These are phyloP conservation scores for Paramormyrops hopkinsi DNA, from an alignment of 2,797 vertebrate genomes.

Conservation along the genomic window DNA sequence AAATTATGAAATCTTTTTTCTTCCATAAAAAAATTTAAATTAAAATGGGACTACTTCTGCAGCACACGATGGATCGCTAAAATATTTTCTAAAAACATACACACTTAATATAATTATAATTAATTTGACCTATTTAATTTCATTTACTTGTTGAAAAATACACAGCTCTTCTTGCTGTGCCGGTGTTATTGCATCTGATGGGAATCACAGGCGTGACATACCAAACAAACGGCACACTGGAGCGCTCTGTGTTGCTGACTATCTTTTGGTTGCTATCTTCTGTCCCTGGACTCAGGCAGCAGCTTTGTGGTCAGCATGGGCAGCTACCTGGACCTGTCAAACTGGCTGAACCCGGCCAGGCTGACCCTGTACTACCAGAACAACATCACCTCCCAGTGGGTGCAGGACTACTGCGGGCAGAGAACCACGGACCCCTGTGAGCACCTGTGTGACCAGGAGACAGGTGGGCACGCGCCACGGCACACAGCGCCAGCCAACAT, in stretches of 20 bases:
- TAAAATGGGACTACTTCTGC: background rate
- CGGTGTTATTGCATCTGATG: background rate
- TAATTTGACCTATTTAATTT: background rate
- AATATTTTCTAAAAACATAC: background rate
- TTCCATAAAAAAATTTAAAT: background rate
- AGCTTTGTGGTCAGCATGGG: slow-evolving; percentile 95
- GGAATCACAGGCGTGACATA: background rate
- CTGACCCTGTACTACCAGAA: slow-evolving; percentile 91
- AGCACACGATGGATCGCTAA: background rate
- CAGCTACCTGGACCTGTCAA: slow-evolving; percentile 89
- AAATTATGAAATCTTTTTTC: background rate
- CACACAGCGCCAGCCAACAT: background rate
- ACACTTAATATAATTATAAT: background rate
- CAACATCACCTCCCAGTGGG: slow-evolving; percentile 88
- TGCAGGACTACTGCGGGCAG: slow-evolving; percentile 88
- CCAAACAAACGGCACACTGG: background rate
- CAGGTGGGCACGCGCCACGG: slow-evolving; percentile 64
- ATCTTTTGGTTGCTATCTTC: background rate
- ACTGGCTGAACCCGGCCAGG: slow-evolving; percentile 96
- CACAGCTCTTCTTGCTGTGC: background rate
- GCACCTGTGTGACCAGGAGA: slow-evolving; percentile 90
- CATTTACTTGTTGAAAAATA: background rate
- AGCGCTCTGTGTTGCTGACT: background rate
- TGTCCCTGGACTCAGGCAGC: slow-evolving; percentile 67
- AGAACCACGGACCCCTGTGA: slow-evolving; percentile 89